A percentile compares a stretch with the other conserved stretches of the same genome.
These are phyloP conservation scores for Pangasius larnaudii DNA, from an alignment of 2,797 vertebrate species.

Conservation along the genomic window DNA sequence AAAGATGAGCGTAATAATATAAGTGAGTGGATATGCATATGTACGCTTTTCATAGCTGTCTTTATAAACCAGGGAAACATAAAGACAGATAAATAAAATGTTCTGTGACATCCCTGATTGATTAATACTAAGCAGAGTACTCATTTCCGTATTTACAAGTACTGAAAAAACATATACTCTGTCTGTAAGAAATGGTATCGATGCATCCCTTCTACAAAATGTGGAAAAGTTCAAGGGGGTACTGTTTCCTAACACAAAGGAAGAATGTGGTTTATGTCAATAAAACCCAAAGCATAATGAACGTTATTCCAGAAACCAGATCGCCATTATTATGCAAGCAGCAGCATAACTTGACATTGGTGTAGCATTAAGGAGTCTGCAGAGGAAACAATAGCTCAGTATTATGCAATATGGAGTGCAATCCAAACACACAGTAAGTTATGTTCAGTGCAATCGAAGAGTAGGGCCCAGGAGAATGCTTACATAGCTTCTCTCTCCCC, in stretches of 20 bases:
- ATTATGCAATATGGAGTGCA: conserved; percentile 44
- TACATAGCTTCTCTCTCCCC: conserved; percentile 42
- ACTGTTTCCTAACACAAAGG: neutral
- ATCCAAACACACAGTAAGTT: conserved; percentile 50
- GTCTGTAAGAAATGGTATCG: neutral
- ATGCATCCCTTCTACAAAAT: neutral
- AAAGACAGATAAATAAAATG: neutral
- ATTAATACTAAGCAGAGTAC: neutral
- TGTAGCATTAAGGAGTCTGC: conserved; percentile 29
- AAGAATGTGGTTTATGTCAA: conserved; percentile 5
- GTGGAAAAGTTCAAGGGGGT: neutral
- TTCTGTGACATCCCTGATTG: neutral
- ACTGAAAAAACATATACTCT: neutral
- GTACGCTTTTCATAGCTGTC: neutral
- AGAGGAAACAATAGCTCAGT: conserved; percentile 38
- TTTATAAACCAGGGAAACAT: neutral
- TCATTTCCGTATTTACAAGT: neutral
- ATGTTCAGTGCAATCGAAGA: conserved; percentile 46
- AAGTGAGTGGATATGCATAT: neutral
- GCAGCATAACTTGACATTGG: conserved; percentile 32
- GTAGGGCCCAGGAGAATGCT: conserved; percentile 51
- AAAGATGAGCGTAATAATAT: neutral
- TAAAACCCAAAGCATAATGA: conserved; percentile 18
- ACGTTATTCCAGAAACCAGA: conserved; percentile 19
- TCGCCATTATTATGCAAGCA: conserved; percentile 33